A percentile compares a stretch with the other conserved stretches of the same genome.
Evolutionary conservation across 2,888 invertebrate genomes (phyloP).

Genomic region (Leucophora obtusa): DNA sequence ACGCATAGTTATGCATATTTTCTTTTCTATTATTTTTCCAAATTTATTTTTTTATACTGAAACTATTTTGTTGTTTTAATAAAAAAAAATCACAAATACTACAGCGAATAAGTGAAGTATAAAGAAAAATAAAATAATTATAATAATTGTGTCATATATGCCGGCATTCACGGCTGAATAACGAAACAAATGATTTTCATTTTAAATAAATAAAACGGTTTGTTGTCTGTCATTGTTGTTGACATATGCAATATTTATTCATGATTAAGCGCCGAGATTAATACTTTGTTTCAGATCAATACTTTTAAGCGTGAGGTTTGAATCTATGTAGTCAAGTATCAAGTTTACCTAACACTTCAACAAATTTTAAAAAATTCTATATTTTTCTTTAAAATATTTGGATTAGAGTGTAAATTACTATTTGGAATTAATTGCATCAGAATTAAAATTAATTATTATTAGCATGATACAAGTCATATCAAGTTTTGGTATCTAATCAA

Average conservation of each 20-base stretch:
- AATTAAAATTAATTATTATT: neutral
- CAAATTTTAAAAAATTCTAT: neutral
- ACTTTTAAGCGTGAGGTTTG: no score
- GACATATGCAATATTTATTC: neutral
- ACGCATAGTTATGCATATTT: slow-evolving; percentile 36
- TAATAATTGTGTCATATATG: slow-evolving; percentile 58
- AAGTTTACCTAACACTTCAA: neutral
- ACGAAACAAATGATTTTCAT: slow-evolving; percentile 52
- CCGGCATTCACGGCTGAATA: slow-evolving; percentile 61
- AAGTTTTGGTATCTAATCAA: neutral
- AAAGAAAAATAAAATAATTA: slow-evolving; percentile 31
- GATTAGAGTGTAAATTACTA: neutral
- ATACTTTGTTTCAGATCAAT: no score
- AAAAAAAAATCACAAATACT: neutral
- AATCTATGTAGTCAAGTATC: neutral
- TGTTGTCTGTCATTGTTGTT: slow-evolving; percentile 11
- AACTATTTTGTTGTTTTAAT: neutral
- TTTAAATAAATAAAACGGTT: slow-evolving; percentile 9
- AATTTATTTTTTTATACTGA: slow-evolving; percentile 17
- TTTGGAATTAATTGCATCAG: neutral
- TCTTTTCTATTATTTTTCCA: slow-evolving; percentile 25
- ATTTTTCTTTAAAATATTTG: neutral
- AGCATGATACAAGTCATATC: neutral
- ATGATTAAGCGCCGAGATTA: neutral
- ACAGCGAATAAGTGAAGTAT: neutral